Percentiles rank a stretch among this genome's conserved stretches.
Evolutionary conservation across 2,113 vertebrate genomes (phyloP).

Genomic region (Psittacus erithacus): DNA sequence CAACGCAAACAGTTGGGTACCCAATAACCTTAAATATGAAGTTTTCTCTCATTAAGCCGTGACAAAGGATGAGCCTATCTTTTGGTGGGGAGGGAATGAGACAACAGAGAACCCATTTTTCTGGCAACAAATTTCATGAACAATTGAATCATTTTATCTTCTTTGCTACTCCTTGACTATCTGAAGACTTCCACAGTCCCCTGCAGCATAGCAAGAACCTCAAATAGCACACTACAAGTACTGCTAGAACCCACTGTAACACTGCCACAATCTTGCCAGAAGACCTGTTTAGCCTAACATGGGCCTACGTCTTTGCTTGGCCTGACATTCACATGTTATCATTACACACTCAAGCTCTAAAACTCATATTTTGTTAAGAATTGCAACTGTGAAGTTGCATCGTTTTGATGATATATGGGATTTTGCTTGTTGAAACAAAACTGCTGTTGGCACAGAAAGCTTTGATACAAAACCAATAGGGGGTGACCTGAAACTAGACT

Average conservation of each 20-base stretch:
- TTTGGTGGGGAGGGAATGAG: neutral
- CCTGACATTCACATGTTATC: neutral
- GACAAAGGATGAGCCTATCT: neutral
- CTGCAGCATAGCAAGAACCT: neutral
- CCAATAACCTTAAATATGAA: neutral
- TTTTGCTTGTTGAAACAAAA: neutral
- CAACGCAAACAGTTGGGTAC: neutral
- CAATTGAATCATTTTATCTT: fast-evolving
- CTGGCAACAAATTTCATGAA: neutral
- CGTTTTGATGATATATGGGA: neutral
- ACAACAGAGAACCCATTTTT: neutral
- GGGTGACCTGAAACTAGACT: neutral
- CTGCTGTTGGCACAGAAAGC: neutral
- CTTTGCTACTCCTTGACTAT: neutral
- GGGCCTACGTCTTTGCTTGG: fast-evolving
- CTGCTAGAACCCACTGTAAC: neutral
- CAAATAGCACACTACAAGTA: neutral
- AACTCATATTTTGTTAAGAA: neutral
- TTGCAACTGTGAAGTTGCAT: neutral
- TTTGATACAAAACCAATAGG: neutral
- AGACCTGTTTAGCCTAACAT: neutral
- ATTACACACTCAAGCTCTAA: neutral
- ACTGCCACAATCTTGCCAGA: neutral
- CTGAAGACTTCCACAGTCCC: neutral
- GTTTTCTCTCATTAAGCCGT: neutral